phyloP scores from a whole-genome alignment of 2,888 invertebrate genomes.

The Galeruca laticollis region DNA sequence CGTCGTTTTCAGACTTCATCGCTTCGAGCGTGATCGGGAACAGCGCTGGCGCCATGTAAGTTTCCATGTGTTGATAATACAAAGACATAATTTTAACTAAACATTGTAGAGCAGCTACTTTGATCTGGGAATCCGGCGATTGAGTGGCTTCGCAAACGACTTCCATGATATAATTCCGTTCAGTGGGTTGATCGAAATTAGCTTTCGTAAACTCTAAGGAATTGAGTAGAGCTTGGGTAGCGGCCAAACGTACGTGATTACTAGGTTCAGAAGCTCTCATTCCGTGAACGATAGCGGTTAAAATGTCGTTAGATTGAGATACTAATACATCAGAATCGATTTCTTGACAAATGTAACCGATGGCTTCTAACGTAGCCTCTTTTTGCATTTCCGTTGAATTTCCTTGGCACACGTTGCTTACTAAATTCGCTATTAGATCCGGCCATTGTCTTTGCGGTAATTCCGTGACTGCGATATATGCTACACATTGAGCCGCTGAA shows the following conservation, averaged over 20 bases:
- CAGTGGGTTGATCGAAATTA: conserved; percentile 97
- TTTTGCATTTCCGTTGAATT: conserved; percentile 93
- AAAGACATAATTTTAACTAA: conserved; percentile 97
- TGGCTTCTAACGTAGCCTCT: conserved; percentile 96
- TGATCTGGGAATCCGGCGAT: conserved; percentile 87
- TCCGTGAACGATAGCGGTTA: conserved; percentile 92
- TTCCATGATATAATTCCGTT: conserved; percentile 99
- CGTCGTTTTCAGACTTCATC: conserved; percentile 97
- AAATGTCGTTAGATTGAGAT: conserved; percentile 93
- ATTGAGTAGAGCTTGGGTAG: conserved; percentile 95
- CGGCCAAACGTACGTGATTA: conserved; percentile 94
- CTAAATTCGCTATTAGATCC: conserved; percentile 87
- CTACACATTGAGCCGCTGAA: conserved; percentile 98
- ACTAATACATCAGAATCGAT: conserved; percentile 94
- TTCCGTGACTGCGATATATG: conserved; percentile 97
- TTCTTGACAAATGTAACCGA: conserved; percentile 99
- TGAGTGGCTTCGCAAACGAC: conserved; percentile 98
- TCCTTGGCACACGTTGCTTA: conserved; percentile 89
- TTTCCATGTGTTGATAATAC: conserved; percentile 99
- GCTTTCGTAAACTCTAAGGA: conserved; percentile 98
- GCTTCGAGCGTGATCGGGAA: conserved; percentile 98
- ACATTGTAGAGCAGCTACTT: conserved; percentile 96
- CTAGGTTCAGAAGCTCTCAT: conserved; percentile 96
- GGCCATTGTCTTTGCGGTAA: conserved; percentile 93
- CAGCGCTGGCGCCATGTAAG: conserved; percentile 97